Conservation (phyloP, 37 sponge, comb jelly and placozoan genomes). For the Haliclona indistincta region DNA sequence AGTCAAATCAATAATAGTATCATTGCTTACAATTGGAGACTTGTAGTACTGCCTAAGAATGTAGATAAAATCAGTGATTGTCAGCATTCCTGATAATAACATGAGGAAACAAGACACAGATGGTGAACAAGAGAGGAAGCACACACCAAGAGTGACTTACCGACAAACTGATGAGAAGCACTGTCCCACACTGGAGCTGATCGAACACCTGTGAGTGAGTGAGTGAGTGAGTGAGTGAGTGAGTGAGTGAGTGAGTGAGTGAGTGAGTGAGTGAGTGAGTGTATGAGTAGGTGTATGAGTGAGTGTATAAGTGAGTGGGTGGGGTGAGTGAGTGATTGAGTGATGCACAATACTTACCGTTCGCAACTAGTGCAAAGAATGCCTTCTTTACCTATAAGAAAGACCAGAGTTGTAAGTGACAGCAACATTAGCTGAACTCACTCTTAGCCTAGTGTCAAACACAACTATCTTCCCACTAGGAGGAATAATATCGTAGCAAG, state of each 20-base stretch:
- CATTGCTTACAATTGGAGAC: slow-evolving; percentile 81
- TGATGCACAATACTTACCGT: slow-evolving; percentile 37
- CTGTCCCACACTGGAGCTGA: slow-evolving; percentile 93
- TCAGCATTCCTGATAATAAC: slow-evolving; percentile 81
- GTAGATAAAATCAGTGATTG: slow-evolving; percentile 94
- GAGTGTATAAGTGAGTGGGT: not conserved
- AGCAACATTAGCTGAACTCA: slow-evolving; percentile 13
- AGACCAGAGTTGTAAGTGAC: not conserved
- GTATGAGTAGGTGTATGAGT: not conserved
- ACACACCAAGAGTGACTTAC: slow-evolving; percentile 6
- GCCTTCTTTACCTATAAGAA: slow-evolving; percentile 78
- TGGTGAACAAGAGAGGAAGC: not conserved
- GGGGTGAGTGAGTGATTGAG: not conserved
- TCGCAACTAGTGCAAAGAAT: slow-evolving; percentile 84
- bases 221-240: not conserved
- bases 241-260: not conserved
- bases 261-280: not conserved
- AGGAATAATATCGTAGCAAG: slow-evolving; percentile 88
- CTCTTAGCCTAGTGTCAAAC: slow-evolving; percentile 77
- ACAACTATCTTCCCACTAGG: slow-evolving; percentile 86
- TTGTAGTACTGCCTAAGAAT: slow-evolving; percentile 85
- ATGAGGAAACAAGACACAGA: slow-evolving; percentile 2
- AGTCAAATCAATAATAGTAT: not conserved
- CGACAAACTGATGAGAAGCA: slow-evolving; percentile 65
- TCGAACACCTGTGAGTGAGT: slow-evolving; percentile 38